Base-by-base conservation (phyloP, 2,797 vertebrate genomes). In the Trematomus bernacchii region DNA sequence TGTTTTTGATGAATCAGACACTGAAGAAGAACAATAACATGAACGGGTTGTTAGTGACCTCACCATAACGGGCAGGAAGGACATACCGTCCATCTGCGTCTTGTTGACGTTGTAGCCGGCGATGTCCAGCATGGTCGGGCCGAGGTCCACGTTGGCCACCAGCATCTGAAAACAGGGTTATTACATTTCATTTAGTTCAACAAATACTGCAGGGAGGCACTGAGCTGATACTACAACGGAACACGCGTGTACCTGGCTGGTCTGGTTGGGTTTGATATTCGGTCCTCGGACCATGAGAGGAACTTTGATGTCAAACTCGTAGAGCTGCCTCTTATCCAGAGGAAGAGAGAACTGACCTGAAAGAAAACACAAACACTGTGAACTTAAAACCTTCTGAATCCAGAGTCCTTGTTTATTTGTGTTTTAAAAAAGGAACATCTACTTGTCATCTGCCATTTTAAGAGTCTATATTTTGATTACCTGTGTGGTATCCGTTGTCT, bases 281-380 rank as follows among this genome's bases (percentile, higher is more conserved):
- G 98, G 98, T 46, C 98, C 98, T 93, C 98, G 93, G 86, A 99
- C 97, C 89, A 99, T 92, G 53, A 99, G 92, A 52, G 98, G 98
- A 86, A 99, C 97, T 92, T 94, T 96, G 92, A 99, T 99, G 79
- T 99, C 98, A 87, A 99, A 99, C 83, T 99, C 98, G 71, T 99
- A 99, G 10, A 99, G 96, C 87, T 99, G 98, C 51, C 98, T 91
- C 89, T 99, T 99, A 89, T 99, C 98, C 93, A 99, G 90, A 10
- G 98, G 98, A 82, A 99, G 94, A 64, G 98, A 99, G 90, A 99
- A 99, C 86, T 99, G 98, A 66, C 98, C 98, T 99, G 86, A 65
- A 52, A 80, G 5, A 53, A n/a, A 65, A 14, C 14, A 30, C 30
- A 33, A 33, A 37, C 33, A 37, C 33, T 33, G 30, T 23, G 0